A percentile compares a stretch with the other conserved stretches of the same genome.
Evolutionary conservation across 2,888 invertebrate genomes (phyloP).

Genomic region (Branchipolynoe longqiensis): DNA sequence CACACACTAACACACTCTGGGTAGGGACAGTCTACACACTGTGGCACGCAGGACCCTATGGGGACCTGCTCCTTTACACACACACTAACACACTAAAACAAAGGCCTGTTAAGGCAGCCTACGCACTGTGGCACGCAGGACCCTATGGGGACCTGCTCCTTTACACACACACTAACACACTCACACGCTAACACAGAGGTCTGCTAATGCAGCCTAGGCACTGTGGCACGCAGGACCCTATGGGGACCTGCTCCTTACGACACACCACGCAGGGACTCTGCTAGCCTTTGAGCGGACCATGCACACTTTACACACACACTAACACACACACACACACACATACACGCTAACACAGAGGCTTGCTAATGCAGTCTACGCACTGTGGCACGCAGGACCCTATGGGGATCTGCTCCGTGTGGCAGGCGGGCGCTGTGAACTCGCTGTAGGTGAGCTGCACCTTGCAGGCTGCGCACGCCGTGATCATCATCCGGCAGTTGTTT

Average conservation of each 20-base stretch:
- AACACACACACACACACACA: too few relatives aligned
- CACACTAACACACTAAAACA: too few relatives aligned
- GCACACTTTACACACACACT: too few relatives aligned
- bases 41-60: not conserved
- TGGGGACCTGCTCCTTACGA: not conserved
- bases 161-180: too few relatives aligned
- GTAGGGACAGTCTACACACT: too few relatives aligned
- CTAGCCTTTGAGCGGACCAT: too few relatives aligned
- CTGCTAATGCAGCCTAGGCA: not conserved
- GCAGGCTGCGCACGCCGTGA: conserved; percentile 76
- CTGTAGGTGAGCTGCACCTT: conserved; percentile 71
- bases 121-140: conserved; percentile 67
- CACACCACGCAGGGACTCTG: too few relatives aligned
- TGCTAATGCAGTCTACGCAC: too few relatives aligned
- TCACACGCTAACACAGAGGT: too few relatives aligned
- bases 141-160: not conserved
- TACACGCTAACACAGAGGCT: too few relatives aligned
- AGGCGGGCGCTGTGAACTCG: conserved; percentile 72
- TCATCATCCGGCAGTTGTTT: conserved; percentile 73
- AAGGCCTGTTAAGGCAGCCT: too few relatives aligned
- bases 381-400: conserved; percentile 67
- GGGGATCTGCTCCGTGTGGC: conserved; percentile 56
- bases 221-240: not conserved
- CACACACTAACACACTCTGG: too few relatives aligned
- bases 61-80: not conserved